Evolutionary conservation across 1,140 invertebrate species (phyloP).

Genomic region (Atta colombica): DNA sequence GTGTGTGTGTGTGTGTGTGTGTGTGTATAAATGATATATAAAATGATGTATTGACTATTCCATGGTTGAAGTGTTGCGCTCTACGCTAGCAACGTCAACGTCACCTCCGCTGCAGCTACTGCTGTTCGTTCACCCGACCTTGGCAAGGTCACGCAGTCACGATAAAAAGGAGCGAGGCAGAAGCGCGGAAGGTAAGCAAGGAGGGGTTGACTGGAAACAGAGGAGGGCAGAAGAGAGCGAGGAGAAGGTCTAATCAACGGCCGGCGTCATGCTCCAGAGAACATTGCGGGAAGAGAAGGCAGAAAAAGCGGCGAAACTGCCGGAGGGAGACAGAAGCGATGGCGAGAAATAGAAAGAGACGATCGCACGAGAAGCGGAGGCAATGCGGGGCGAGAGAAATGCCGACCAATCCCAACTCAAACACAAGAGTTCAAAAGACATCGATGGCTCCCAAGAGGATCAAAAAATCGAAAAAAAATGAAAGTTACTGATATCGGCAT

Average conservation of each 20-base stretch:
- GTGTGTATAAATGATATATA: background rate
- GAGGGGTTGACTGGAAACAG: conserved; percentile 61
- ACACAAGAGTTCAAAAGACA: conserved; percentile 1
- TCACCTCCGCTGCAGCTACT: conserved; percentile 61
- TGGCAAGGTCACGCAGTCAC: conserved; percentile 84
- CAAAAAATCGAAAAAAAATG: background rate
- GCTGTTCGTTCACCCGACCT: conserved; percentile 87
- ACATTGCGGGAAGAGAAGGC: conserved; percentile 74
- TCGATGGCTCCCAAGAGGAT: conserved; percentile 20
- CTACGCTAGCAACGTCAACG: conserved; percentile 41
- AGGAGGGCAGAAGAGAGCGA: conserved; percentile 67
- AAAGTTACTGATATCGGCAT: background rate
- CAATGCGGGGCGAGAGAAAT: conserved; percentile 37
- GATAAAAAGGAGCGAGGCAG: conserved; percentile 73
- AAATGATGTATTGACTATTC: background rate
- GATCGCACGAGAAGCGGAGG: conserved; percentile 45
- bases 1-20: too few species aligned
- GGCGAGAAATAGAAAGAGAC: conserved; percentile 30
- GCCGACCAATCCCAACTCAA: conserved; percentile 21
- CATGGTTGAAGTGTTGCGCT: conserved; percentile 25
- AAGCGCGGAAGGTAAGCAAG: conserved; percentile 44
- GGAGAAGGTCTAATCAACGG: conserved; percentile 84
- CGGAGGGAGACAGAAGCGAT: conserved; percentile 50
- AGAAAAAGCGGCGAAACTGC: conserved; percentile 60
- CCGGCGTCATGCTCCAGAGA: conserved; percentile 84